phyloP scores from a whole-genome alignment of 2,888 invertebrate genomes.

The Chrysodeixis includens region DNA sequence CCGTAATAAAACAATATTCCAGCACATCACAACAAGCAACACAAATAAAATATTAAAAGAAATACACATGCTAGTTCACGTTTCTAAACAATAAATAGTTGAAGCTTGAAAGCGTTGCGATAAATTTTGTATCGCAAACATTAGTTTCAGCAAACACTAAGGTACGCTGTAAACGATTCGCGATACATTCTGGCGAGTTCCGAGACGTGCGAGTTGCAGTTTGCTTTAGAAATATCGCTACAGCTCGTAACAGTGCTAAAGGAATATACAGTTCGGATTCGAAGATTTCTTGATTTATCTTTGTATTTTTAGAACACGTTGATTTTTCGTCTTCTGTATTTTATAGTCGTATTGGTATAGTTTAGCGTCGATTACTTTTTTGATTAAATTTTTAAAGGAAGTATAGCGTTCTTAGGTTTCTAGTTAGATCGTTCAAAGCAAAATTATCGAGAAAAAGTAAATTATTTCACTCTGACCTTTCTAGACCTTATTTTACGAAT shows the following conservation, averaged over 20 bases:
- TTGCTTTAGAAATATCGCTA: slow-evolving; percentile 32
- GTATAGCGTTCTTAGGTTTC: too few relatives aligned
- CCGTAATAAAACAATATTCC: neutral
- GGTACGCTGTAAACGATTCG: slow-evolving; percentile 27
- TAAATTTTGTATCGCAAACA: slow-evolving; percentile 45
- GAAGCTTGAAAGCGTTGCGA: slow-evolving; percentile 26
- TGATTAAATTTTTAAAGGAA: neutral
- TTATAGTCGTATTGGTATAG: neutral
- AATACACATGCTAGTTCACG: slow-evolving; percentile 11
- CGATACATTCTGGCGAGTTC: slow-evolving; percentile 27
- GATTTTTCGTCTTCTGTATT: neutral
- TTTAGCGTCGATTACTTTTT: neutral
- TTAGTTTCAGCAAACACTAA: slow-evolving; percentile 44
- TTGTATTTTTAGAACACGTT: neutral
- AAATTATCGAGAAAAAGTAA: neutral
- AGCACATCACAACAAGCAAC: neutral
- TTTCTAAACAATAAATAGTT: slow-evolving; percentile 36
- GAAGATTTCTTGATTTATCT: neutral
- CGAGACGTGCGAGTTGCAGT: slow-evolving; percentile 23
- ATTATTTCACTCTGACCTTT: neutral
- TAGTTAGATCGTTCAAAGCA: too few relatives aligned
- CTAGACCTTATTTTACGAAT: neutral
- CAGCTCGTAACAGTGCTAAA: slow-evolving; percentile 5
- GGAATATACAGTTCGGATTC: neutral
- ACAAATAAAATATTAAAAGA: neutral